Conservation (phyloP, 1,140 invertebrate species). For the Agraylea sexmaculata region DNA sequence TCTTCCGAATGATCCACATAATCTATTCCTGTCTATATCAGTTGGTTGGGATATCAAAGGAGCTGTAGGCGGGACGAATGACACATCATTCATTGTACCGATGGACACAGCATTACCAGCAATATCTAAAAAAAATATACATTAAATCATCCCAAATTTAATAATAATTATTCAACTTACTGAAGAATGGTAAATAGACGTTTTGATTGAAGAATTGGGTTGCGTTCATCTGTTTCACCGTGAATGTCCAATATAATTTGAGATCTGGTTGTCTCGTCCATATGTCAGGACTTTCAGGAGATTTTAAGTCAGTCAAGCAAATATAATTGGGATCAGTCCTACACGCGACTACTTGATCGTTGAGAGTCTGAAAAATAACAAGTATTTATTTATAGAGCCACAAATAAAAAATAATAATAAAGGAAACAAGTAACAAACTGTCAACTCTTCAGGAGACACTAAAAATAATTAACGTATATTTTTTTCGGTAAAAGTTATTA, state of each 20-base stretch:
- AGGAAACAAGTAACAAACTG: no score
- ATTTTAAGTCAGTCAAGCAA: conserved; percentile 4
- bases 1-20: conserved; percentile 3
- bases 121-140: conserved; percentile 4
- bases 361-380: conserved; percentile 8
- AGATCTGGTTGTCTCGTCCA: neutral
- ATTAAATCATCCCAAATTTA: neutral
- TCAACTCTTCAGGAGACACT: no score
- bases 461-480: no score
- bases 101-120: conserved; percentile 1
- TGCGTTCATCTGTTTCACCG: neutral
- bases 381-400: neutral
- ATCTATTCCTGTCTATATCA: neutral
- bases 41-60: conserved; percentile 7
- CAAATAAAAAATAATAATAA: no score
- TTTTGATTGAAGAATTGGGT: conserved; percentile 1
- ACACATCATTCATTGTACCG: conserved; percentile 11
- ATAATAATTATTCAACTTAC: conserved; percentile 7
- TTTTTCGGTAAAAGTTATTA: no score
- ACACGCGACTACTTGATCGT: conserved; percentile 3
- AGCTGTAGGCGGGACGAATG: neutral
- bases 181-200: conserved; percentile 4
- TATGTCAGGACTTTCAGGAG: neutral
- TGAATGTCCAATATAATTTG: conserved; percentile 10
- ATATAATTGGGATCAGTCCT: neutral